Percentiles rank a stretch among this genome's conserved stretches.
Conservation (phyloP, 1,140 invertebrate species). For the Gonioctena quinquepunctata region DNA sequence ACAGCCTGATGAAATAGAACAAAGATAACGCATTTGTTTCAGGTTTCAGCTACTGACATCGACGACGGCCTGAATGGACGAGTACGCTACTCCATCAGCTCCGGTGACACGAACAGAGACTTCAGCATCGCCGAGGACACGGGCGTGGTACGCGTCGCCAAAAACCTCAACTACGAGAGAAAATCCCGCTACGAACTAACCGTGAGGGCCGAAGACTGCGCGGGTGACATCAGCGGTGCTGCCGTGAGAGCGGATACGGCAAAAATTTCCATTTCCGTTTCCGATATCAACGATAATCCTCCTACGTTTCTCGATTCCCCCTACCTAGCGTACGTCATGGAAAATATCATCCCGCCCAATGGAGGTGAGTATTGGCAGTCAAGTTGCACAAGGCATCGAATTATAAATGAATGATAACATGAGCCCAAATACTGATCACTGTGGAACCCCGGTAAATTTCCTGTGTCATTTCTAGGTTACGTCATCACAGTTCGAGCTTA, state of each 20-base stretch:
- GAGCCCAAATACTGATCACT: neutral
- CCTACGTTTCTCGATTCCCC: slow-evolving; percentile 90
- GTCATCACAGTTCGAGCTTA: slow-evolving; percentile 81
- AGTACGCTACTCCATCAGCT: slow-evolving; percentile 83
- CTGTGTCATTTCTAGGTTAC: slow-evolving; percentile 58
- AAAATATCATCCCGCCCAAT: slow-evolving; percentile 81
- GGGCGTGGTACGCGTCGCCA: slow-evolving; percentile 83
- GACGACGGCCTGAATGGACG: slow-evolving; percentile 89
- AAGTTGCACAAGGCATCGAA: too few relatives aligned
- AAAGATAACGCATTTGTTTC: too few relatives aligned
- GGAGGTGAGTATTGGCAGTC: slow-evolving; percentile 58
- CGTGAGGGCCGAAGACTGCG: slow-evolving; percentile 87
- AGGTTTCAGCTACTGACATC: slow-evolving; percentile 88
- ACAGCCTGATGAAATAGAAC: too few relatives aligned
- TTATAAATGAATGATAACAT: neutral
- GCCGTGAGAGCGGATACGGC: slow-evolving; percentile 70
- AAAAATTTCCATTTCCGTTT: slow-evolving; percentile 70
- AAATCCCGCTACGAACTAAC: slow-evolving; percentile 81
- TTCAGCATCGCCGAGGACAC: slow-evolving; percentile 89
- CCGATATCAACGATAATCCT: slow-evolving; percentile 94
- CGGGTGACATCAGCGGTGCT: slow-evolving; percentile 64
- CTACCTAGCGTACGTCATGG: slow-evolving; percentile 90
- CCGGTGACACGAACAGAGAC: slow-evolving; percentile 89
- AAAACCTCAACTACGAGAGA: slow-evolving; percentile 90
- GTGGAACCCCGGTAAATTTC: neutral